phyloP scores from a whole-genome alignment of 2,113 vertebrate species.

The Nesoenas mayeri region DNA sequence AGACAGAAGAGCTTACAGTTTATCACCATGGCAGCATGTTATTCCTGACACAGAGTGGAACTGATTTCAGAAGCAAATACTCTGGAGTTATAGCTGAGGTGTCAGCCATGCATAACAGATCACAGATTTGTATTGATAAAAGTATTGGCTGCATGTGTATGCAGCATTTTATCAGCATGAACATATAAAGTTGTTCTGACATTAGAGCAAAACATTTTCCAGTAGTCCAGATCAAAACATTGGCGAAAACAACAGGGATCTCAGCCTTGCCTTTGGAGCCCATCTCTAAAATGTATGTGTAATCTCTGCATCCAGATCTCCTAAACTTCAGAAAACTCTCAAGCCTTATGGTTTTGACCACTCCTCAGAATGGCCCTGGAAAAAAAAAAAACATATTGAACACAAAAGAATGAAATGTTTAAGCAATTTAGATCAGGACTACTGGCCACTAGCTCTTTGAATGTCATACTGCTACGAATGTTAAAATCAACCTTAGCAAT shows the following conservation, averaged over 20 bases:
- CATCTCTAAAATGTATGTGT: not conserved
- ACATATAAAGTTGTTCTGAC: not conserved
- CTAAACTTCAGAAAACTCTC: not conserved
- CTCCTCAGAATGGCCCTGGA: not conserved
- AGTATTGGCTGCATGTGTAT: not conserved
- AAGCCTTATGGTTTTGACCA: not conserved
- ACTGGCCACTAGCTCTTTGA: not conserved
- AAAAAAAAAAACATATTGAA: not conserved
- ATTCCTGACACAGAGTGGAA: not conserved
- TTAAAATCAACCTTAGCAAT: not conserved
- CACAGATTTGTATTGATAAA: not conserved
- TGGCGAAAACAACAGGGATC: not conserved
- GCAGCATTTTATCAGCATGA: not conserved
- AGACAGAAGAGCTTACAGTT: not conserved
- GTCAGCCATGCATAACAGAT: not conserved
- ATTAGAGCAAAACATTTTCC: not conserved
- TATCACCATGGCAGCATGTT: not conserved
- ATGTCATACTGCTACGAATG: not conserved
- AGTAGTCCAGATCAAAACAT: not conserved
- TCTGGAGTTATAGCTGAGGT: not conserved
- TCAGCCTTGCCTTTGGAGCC: not conserved
- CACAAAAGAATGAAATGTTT: not conserved
- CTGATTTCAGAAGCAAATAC: not conserved
- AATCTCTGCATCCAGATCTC: not conserved
- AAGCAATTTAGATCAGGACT: not conserved